These are phyloP conservation scores for Megaceryle torquata DNA, from an alignment of 2,113 vertebrate genomes.

Conservation along the genomic window DNA sequence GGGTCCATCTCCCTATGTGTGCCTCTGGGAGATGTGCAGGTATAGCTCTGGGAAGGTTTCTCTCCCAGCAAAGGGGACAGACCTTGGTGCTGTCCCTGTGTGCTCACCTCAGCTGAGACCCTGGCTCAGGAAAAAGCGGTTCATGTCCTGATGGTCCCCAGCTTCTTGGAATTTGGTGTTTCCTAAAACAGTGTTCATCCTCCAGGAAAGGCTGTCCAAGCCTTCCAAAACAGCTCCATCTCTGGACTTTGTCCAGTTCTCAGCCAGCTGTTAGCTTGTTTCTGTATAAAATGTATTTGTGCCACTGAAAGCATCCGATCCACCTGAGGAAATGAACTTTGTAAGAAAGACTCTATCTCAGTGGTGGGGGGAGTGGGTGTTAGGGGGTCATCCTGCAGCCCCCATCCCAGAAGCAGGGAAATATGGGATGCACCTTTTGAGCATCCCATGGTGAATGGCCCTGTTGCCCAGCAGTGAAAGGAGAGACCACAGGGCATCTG, in stretches of 20 bases:
- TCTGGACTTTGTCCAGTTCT: not conserved
- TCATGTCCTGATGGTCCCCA: not conserved
- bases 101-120: not conserved
- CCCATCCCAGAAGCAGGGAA: fast-evolving
- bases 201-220: not conserved
- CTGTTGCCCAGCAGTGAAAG: not conserved
- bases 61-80: not conserved
- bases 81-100: fast-evolving
- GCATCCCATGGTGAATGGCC: fast-evolving
- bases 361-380: not conserved
- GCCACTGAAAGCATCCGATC: not conserved
- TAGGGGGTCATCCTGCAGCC: not conserved
- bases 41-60: not conserved
- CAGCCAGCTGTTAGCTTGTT: not conserved
- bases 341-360: not conserved
- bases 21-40: fast-evolving
- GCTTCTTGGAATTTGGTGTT: not conserved
- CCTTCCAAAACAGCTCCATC: not conserved
- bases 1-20: fast-evolving
- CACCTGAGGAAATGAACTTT: not conserved
- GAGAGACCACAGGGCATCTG: not conserved
- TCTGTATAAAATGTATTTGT: not conserved
- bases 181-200: not conserved
- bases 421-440: not conserved
- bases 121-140: not conserved